phyloP scores from a whole-genome alignment of 2,797 vertebrate species.

The Centroberyx gerrardi region DNA sequence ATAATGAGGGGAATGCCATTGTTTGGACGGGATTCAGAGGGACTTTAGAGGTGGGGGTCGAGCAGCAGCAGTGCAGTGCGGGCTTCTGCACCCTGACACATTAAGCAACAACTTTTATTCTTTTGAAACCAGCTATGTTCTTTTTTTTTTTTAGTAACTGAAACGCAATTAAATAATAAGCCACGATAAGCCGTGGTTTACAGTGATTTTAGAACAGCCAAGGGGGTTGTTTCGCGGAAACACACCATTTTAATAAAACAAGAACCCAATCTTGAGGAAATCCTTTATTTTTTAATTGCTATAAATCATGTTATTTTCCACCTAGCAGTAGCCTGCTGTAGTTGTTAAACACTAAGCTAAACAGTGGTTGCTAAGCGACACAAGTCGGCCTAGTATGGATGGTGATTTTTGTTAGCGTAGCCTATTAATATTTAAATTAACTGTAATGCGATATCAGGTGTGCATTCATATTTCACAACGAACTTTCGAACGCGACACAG shows the following conservation, averaged over 20 bases:
- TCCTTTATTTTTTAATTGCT: too few species aligned
- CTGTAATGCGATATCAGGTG: conserved; percentile 3
- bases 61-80: conserved; percentile 37
- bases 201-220: conserved; percentile 1
- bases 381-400: too few species aligned
- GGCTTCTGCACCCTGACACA: conserved; percentile 62
- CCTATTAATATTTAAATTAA: neutral
- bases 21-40: conserved; percentile 70
- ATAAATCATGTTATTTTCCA: too few species aligned
- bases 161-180: conserved; percentile 28
- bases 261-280: too few species aligned
- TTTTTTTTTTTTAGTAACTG: conserved; percentile 8
- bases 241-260: too few species aligned
- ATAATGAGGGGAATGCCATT: conserved; percentile 83
- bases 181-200: conserved; percentile 20
- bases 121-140: conserved; percentile 41
- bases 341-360: neutral
- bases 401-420: neutral
- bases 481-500: too few species aligned
- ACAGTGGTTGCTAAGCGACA: too few species aligned
- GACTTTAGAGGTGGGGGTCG: conserved; percentile 60
- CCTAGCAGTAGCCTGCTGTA: too few species aligned
- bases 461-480: neutral
- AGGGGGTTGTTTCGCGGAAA: conserved; percentile 19
- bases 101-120: conserved; percentile 35